A percentile compares a stretch with the other conserved stretches of the same genome.
These are phyloP conservation scores for Bhutanitis thaidina DNA, from an alignment of 2,888 invertebrate species.

Conservation along the genomic window DNA sequence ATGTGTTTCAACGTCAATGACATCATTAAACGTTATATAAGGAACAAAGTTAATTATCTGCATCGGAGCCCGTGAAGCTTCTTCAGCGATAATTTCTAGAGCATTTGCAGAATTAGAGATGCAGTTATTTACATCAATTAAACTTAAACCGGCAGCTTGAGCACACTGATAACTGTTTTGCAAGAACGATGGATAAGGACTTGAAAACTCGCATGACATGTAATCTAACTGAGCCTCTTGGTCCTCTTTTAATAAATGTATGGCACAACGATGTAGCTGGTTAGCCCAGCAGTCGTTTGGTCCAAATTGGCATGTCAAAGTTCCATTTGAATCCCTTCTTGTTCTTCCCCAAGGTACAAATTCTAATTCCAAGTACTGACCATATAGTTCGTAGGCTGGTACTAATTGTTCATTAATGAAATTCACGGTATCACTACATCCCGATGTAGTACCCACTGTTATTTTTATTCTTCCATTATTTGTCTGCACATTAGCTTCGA, in stretches of 20 bases:
- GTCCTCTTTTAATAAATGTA: constrained; percentile 44
- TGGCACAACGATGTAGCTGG: constrained; percentile 57
- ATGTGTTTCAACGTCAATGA: constrained; percentile 33
- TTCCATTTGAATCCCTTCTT: constrained; percentile 34
- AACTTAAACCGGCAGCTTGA: constrained; percentile 40
- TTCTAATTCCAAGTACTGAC: constrained; percentile 52
- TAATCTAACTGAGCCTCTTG: constrained; percentile 53
- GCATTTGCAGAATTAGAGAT: constrained; percentile 42
- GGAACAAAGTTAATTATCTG: constrained; percentile 49
- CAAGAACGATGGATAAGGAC: constrained; percentile 39
- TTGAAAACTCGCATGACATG: constrained; percentile 59
- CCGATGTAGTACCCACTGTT: constrained; percentile 52
- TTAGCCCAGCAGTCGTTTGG: constrained; percentile 64
- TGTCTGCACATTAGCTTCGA: constrained; percentile 30
- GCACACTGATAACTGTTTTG: constrained; percentile 52
- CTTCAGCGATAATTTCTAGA: constrained; percentile 46
- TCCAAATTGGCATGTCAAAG: constrained; percentile 50
- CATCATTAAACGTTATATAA: constrained; percentile 51
- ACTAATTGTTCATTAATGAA: constrained; percentile 46
- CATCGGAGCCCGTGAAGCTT: constrained; percentile 41
- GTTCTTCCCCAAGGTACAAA: constrained; percentile 71
- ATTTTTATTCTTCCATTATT: constrained; percentile 58
- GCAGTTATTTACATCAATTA: constrained; percentile 52
- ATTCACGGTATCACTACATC: constrained; percentile 50
- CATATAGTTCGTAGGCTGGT: constrained; percentile 46